phyloP scores from a whole-genome alignment of 2,888 invertebrate genomes.

The Eugnorisma glareosa region DNA sequence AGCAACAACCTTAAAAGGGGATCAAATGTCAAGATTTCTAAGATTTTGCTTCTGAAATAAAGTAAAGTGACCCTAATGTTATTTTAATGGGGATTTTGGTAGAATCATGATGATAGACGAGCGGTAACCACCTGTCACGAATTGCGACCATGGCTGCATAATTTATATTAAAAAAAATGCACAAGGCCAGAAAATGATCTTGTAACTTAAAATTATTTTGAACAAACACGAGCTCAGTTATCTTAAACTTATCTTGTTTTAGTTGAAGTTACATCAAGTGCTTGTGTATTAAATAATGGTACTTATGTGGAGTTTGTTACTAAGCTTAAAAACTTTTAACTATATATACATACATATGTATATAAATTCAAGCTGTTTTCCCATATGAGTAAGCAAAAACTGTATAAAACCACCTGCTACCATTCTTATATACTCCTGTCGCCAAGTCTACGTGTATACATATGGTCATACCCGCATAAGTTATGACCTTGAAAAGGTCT shows the following conservation, averaged over 20 bases:
- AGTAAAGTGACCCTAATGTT: constrained; percentile 66
- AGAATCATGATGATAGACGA: constrained; percentile 46
- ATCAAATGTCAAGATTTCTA: constrained; percentile 69
- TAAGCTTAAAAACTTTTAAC: neutral
- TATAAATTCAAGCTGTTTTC: neutral
- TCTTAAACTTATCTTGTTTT: neutral
- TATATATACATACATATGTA: neutral
- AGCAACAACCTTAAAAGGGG: constrained; percentile 61
- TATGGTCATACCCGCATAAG: neutral
- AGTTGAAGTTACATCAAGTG: neutral
- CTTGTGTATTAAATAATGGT: neutral
- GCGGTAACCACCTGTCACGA: constrained; percentile 63
- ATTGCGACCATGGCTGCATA: constrained; percentile 32
- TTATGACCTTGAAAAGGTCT: neutral
- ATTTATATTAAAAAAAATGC: constrained; percentile 18
- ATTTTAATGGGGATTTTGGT: constrained; percentile 62
- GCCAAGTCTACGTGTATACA: neutral
- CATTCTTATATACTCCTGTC: neutral
- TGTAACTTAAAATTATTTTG: constrained; percentile 16
- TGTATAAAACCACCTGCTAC: neutral
- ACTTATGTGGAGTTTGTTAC: neutral
- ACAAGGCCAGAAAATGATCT: constrained; percentile 47
- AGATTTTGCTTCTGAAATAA: constrained; percentile 64
- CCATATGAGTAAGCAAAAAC: neutral
- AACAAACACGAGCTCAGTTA: neutral